Base-by-base conservation (phyloP, 2,888 invertebrate genomes). In the Cremastinae sp. region DNA sequence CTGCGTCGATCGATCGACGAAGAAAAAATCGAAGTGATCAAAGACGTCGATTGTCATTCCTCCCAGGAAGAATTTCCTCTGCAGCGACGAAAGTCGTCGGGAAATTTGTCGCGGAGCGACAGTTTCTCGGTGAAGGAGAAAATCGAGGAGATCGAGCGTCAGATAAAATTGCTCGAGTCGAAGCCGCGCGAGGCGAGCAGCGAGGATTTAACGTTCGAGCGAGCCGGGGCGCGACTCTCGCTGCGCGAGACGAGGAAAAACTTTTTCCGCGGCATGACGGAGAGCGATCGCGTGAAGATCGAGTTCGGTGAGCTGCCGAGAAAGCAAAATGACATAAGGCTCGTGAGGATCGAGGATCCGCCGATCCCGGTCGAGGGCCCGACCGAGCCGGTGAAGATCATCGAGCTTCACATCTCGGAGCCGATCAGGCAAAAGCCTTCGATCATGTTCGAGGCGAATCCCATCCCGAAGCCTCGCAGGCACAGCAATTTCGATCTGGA, bases 401-500 rank as follows among this genome's bases (percentile, higher is more conserved):
- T 92, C 62, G 92, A 91, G 80, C 89, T 90, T 73, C 91, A 91
- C 79, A 93, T 92, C 82, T 91, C 92, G 58, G 91, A 90, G 75
- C 91, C 88, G 28, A 91, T 91, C 58, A 86, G 84, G 51, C 89
- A 90, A 0, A 84, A 80, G n/a, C 90, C 86, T 0, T 83, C 86
- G 35, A 74, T 85, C 5, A 55, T 83, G 2, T 75, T 69, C 37
- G 78, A 83, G 3, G 71, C 85, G 7, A 87, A 92, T 88, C 92
- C 92, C 1, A 91, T 92, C 86, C 92, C 92, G 83, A 92, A 92
- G 85, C 93, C 92, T 1, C 90, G 92, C 82, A 90, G 93, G 83
- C 91, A 92, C 66, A 85, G 83, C 55, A 71, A 71, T 37, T 66
- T 74, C 20, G 51, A 74, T 7, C 28, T 75, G 16, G 69, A 58